Base-by-base conservation (phyloP, 1,140 invertebrate genomes). In the Caenorhabditis remanei region DNA sequence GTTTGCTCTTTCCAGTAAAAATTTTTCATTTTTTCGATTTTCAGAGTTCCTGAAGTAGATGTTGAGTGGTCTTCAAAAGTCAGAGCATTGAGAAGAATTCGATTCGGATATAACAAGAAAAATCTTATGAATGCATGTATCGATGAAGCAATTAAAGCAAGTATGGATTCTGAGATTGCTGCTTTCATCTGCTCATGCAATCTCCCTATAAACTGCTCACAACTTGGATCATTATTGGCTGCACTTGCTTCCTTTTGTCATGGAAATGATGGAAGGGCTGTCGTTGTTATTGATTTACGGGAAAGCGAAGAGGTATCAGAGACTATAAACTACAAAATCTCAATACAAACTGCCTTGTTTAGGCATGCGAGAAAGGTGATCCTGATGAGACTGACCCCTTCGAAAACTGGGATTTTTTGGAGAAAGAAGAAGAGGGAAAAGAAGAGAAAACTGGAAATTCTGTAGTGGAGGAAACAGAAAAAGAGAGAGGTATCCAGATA, bases 261-360 rank as follows among this genome's bases (percentile, higher is more conserved):
- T 24, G 71, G 43, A 50, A 50, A 79, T 79, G 71, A 79, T 53
- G 71, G 71, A 24, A 40, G 71, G 14, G 71, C 71, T 46, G 71
- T 79, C 4, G 71, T 79, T 13, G 71, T 79, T 46, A 79, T 79
- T 79, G 71, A 79, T 79, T 50, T 79, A 4, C 13, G 46, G 11
- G 46, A 79, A 50, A 46, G 53, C 0, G n/a, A 79, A 4, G 71
- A 50, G 19, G 43, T 63, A 63, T 13, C 4, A 8, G 21, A 79
- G 46, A 50, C 71, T 79, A 79, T n/a, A 79, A 50, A 50, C 43
- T 50, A 71, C 40, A 50, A 32, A 79, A 14, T 79, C 4, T 67
- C 32, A 41, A 5, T 75, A 46, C 19, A 75, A 16, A 53, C 11
- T 53, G 50, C 32, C 32, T 2, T 32, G 32, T 32, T 32, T 32